phyloP scores from a whole-genome alignment of 2,113 vertebrate genomes.

The Physeter macrocephalus region DNA sequence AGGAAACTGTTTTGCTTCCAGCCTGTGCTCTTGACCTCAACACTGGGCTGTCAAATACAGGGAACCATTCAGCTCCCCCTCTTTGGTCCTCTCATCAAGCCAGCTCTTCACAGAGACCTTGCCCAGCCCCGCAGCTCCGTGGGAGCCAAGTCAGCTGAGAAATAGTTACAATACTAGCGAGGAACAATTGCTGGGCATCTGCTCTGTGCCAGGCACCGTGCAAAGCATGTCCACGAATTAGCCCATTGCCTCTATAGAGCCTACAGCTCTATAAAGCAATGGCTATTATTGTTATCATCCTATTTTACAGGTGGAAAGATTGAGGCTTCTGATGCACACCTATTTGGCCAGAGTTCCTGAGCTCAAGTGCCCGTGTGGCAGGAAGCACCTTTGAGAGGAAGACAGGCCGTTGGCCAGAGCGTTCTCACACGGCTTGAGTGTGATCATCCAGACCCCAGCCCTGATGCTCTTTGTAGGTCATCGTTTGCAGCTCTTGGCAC shows the following conservation, averaged over 20 bases:
- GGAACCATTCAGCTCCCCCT: background rate
- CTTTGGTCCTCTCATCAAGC: background rate
- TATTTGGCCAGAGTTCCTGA: background rate
- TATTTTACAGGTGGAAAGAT: background rate
- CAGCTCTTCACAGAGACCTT: background rate
- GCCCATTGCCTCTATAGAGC: background rate
- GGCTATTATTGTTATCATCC: background rate
- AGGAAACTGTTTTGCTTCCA: background rate
- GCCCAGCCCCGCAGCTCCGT: background rate
- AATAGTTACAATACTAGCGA: background rate
- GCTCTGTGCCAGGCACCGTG: background rate
- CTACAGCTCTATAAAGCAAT: background rate
- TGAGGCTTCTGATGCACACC: background rate
- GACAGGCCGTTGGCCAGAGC: fast-evolving
- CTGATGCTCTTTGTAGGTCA: fast-evolving
- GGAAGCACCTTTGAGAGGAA: background rate
- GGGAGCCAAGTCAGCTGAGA: no score
- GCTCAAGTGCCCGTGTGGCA: background rate
- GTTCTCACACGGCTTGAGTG: fast-evolving
- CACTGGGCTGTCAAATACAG: background rate
- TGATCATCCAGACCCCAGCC: fast-evolving
- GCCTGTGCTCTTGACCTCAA: background rate
- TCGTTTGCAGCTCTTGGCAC: background rate
- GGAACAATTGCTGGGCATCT: background rate
- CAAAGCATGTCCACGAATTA: background rate